These are phyloP conservation scores for Donacobius atricapilla DNA, from an alignment of 2,113 vertebrate genomes.

Conservation along the genomic window DNA sequence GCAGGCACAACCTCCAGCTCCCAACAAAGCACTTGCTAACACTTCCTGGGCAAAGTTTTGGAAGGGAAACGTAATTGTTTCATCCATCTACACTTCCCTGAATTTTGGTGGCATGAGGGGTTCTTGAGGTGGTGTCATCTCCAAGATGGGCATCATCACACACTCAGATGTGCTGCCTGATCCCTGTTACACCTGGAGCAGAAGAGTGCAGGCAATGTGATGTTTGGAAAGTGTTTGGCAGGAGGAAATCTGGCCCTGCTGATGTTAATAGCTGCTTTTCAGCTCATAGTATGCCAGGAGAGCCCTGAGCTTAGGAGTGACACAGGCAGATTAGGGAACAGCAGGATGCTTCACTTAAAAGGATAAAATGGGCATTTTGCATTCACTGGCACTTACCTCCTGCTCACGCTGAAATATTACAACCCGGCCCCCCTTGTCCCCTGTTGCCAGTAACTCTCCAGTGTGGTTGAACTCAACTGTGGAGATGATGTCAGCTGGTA, in stretches of 20 bases:
- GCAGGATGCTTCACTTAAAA: slow-evolving; percentile 63
- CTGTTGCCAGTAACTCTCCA: slow-evolving; percentile 96
- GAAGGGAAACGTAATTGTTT: neutral
- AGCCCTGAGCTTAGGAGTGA: slow-evolving; percentile 47
- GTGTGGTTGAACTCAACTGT: slow-evolving; percentile 99
- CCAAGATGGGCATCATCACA: fast-evolving
- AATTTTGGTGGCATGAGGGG: neutral
- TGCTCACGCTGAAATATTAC: slow-evolving; percentile 99
- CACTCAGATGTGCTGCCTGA: fast-evolving
- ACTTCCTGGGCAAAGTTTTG: neutral
- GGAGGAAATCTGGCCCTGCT: neutral
- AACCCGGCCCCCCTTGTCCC: slow-evolving; percentile 98
- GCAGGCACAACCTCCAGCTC: neutral
- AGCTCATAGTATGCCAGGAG: slow-evolving; percentile 21
- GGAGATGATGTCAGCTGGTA: slow-evolving; percentile 99
- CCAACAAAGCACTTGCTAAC: neutral
- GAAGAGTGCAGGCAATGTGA: neutral
- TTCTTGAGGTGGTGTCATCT: neutral
- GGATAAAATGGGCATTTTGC: slow-evolving; percentile 65
- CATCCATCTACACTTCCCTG: neutral
- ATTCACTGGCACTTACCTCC: slow-evolving; percentile 84
- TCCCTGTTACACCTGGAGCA: neutral
- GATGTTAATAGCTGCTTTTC: slow-evolving; percentile 37
- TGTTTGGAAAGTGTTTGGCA: neutral
- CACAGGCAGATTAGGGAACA: slow-evolving; percentile 65